These are phyloP conservation scores for Ligdia adustata DNA, from an alignment of 2,888 invertebrate genomes.

Conservation along the genomic window DNA sequence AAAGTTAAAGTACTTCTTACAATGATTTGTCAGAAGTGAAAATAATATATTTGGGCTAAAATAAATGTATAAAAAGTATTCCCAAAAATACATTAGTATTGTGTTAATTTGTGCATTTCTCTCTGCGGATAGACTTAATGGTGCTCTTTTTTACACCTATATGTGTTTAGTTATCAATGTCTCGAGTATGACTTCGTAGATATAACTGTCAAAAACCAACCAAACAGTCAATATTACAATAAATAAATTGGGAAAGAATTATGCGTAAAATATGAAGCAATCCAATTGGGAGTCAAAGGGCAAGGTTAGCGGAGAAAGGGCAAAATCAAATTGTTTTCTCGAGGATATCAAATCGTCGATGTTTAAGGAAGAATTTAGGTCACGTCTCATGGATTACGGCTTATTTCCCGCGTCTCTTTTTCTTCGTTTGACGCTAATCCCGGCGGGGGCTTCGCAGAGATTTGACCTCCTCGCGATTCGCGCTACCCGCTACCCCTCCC, in stretches of 20 bases:
- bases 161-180: no score
- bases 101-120: no score
- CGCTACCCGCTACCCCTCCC: slow-evolving; percentile 42
- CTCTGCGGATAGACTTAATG: no score
- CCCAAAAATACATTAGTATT: no score
- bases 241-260: slow-evolving; percentile 44
- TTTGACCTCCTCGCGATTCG: slow-evolving; percentile 57
- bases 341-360: slow-evolving; percentile 78
- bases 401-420: slow-evolving; percentile 80
- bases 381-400: slow-evolving; percentile 81
- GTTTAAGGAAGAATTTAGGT: slow-evolving; percentile 79
- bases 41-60: no score
- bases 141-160: no score
- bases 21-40: no score
- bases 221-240: slow-evolving; percentile 30
- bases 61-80: no score
- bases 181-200: no score
- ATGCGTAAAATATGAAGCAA: slow-evolving; percentile 58
- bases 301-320: slow-evolving; percentile 58
- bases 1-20: no score
- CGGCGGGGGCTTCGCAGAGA: slow-evolving; percentile 69
- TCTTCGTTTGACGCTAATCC: slow-evolving; percentile 82
- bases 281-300: slow-evolving; percentile 59
- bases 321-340: slow-evolving; percentile 77
- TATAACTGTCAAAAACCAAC: no score